phyloP scores from a whole-genome alignment of 2,113 vertebrate species.

The Syngnathus typhle region DNA sequence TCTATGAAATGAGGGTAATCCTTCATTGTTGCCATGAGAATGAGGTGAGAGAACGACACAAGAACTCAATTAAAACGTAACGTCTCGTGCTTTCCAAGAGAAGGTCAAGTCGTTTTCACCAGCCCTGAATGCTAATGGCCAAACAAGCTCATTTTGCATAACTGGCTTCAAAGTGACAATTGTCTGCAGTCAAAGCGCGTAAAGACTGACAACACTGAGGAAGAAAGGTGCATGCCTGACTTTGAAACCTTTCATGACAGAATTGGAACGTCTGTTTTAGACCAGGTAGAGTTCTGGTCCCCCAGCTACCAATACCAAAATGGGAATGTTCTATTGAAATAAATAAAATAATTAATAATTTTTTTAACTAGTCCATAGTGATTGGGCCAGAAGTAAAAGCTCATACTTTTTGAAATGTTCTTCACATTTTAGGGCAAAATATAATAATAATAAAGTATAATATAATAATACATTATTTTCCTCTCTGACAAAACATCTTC shows the following conservation, averaged over 20 bases:
- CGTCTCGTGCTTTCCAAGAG: constrained; percentile 40
- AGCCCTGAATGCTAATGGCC: constrained; percentile 57
- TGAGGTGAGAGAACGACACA: constrained; percentile 36
- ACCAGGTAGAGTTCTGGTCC: too few species aligned
- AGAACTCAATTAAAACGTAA: constrained; percentile 66
- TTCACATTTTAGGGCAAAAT: too few species aligned
- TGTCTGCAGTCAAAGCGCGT: constrained; percentile 23
- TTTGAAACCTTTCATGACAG: neutral
- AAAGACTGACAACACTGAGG: constrained; percentile 40
- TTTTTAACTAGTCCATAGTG: too few species aligned
- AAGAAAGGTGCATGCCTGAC: constrained; percentile 14
- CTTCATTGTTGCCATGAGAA: constrained; percentile 53
- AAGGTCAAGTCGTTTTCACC: constrained; percentile 62
- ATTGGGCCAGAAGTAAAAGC: too few species aligned
- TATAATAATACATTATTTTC: neutral
- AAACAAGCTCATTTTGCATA: constrained; percentile 45
- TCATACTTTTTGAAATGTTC: too few species aligned
- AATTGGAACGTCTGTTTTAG: neutral
- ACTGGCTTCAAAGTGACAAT: constrained; percentile 32
- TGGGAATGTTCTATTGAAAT: too few species aligned
- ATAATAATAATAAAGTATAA: too few species aligned
- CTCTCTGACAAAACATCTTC: neutral
- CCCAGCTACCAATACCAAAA: too few species aligned
- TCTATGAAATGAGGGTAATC: constrained; percentile 52
- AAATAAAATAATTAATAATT: too few species aligned